Evolutionary conservation across 2,113 vertebrate genomes (phyloP), one percentile per base, ranked within the genome.

Genomic region (Noctilio leporinus): DNA sequence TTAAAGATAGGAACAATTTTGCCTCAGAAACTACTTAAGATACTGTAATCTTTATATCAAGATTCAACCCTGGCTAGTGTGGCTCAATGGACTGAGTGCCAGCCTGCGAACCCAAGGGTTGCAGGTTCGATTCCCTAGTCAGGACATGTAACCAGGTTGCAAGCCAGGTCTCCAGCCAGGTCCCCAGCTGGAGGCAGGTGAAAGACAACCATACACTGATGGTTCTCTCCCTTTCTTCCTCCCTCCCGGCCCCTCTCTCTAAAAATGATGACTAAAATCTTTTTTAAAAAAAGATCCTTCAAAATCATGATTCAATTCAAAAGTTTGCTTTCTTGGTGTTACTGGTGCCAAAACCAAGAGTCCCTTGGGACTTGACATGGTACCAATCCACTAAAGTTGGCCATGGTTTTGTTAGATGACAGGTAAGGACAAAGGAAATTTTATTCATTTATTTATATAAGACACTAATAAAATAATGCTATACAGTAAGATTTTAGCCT

Each of bases 1-100:
- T 72, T 83, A 92, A 77, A 65, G 7, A 86, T 84, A 86, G 45
- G 67, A 90, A 57, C 80, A 69, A 70, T 95, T 89, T 92, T 95
- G 75, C 6, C 51, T 95, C 75, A 84, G 17, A 69, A 47, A 70
- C 35, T 90, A 93, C 17, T 88, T 88, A 53, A 38, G 33, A 85
- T 30, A 75, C 7, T 47, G 87, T 88, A 90, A 76, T 57, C 40
- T 75, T 88, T 17, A 3, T 10, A 59, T 75, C 10, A 91, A 73
- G 35, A 35, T 88, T 57, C n/a, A n/a, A n/a, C n/a, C n/a, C n/a
- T n/a, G n/a, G n/a, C n/a, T n/a, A n/a, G n/a, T n/a, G n/a, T n/a
- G n/a, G n/a, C n/a, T n/a, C n/a, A n/a, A n/a, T n/a, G n/a, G n/a
- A n/a, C n/a, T n/a, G n/a, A n/a, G n/a, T n/a, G n/a, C n/a, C n/a